Conservation (phyloP, 2,113 vertebrate genomes). For the Damaliscus lunatus region DNA sequence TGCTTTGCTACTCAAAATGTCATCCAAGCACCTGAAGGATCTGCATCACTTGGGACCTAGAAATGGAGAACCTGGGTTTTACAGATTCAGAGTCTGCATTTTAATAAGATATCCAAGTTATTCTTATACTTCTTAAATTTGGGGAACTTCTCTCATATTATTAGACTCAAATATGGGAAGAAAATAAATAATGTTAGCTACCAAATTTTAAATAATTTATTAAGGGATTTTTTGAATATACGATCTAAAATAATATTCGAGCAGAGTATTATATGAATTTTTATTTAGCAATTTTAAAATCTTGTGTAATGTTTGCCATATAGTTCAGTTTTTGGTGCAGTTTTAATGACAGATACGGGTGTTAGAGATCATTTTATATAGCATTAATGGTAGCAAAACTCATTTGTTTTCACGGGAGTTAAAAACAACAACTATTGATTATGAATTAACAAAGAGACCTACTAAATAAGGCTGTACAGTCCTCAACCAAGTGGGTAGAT, state of each 20-base stretch:
- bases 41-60: background rate
- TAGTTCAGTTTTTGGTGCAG: background rate
- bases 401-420: background rate
- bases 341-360: background rate
- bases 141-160: background rate
- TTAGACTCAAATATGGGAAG: constrained; percentile 62
- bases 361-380: background rate
- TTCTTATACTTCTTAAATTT: background rate
- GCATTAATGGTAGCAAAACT: background rate
- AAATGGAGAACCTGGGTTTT: background rate
- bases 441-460: background rate
- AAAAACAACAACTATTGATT: background rate
- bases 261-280: constrained; percentile 34
- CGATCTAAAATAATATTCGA: constrained; percentile 39
- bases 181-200: constrained; percentile 51
- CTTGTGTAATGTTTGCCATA: background rate
- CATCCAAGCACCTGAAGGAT: background rate
- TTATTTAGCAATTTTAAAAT: background rate
- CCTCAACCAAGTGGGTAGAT: background rate
- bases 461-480: background rate
- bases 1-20: background rate
- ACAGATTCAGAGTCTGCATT: background rate
- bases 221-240: constrained; percentile 46
- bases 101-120: background rate
- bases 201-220: constrained; percentile 59